Conservation (phyloP, 2,797 vertebrate genomes). For the Micropoecilia bifurca region DNA sequence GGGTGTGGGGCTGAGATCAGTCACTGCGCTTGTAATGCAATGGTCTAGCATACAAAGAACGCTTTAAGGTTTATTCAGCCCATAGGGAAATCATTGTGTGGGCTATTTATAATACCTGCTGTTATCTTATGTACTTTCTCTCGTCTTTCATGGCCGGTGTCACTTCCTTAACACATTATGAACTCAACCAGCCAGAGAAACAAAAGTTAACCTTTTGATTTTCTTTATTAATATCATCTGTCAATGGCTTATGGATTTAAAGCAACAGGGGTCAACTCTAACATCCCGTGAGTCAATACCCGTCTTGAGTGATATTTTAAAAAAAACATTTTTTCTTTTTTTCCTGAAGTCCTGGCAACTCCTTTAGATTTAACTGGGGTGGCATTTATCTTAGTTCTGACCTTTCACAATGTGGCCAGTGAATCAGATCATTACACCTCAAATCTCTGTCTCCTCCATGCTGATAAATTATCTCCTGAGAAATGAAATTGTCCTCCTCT, state of each 20-base stretch:
- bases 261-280: slow-evolving; percentile 24
- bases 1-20: slow-evolving; percentile 70
- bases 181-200: slow-evolving; percentile 26
- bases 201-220: slow-evolving; percentile 43
- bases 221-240: slow-evolving; percentile 53
- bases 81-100: slow-evolving; percentile 70
- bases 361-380: slow-evolving; percentile 52
- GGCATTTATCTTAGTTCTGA: slow-evolving; percentile 76
- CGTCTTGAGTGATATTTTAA: slow-evolving; percentile 41
- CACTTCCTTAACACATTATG: slow-evolving; percentile 31
- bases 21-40: slow-evolving; percentile 67
- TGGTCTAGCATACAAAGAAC: slow-evolving; percentile 70
- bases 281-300: slow-evolving; percentile 53
- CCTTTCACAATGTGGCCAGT: slow-evolving; percentile 67
- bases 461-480: slow-evolving; percentile 63
- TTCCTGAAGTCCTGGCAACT: slow-evolving; percentile 47
- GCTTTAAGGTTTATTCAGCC: slow-evolving; percentile 63
- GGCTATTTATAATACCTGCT: slow-evolving; percentile 61
- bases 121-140: slow-evolving; percentile 34
- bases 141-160: slow-evolving; percentile 21
- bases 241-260: slow-evolving; percentile 38
- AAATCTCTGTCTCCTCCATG: slow-evolving; percentile 54
- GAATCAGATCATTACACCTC: slow-evolving; percentile 75
- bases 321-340: slow-evolving; percentile 52
- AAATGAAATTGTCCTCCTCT: slow-evolving; percentile 67